Conservation (phyloP, 1,140 invertebrate species). For the Drosophila sechellia region DNA sequence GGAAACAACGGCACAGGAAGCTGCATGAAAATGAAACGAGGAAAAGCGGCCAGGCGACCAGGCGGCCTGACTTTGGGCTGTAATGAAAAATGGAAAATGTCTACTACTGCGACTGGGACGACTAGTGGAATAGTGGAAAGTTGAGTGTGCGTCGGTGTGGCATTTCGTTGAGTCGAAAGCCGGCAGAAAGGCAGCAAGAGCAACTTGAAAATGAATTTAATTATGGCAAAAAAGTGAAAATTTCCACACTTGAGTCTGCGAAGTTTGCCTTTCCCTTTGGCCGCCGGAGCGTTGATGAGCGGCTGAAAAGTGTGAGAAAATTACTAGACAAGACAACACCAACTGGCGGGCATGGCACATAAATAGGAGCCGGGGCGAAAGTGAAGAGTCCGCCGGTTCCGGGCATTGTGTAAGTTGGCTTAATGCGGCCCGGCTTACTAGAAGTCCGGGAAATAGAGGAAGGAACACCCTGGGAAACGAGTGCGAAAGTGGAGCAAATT, state of each 20-base stretch:
- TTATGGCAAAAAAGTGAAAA: slow-evolving; percentile 82
- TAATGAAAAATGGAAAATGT: slow-evolving; percentile 82
- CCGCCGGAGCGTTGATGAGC: slow-evolving; percentile 66
- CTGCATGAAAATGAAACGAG: slow-evolving; percentile 80
- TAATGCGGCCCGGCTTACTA: slow-evolving; percentile 44
- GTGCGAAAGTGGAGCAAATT: slow-evolving; percentile 35
- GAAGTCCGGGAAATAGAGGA: slow-evolving; percentile 3
- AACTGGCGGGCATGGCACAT: slow-evolving; percentile 45
- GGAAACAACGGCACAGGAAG: slow-evolving; percentile 80
- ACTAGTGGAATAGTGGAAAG: slow-evolving; percentile 58
- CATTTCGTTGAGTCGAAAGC: slow-evolving; percentile 43
- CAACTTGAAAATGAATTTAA: slow-evolving; percentile 83
- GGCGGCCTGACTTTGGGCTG: slow-evolving; percentile 48
- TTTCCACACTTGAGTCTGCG: slow-evolving; percentile 78
- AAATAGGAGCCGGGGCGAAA: slow-evolving; percentile 64
- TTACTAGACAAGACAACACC: slow-evolving; percentile 74
- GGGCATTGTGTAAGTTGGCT: slow-evolving; percentile 44
- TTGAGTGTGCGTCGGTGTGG: slow-evolving; percentile 34
- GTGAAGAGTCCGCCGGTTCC: slow-evolving; percentile 44
- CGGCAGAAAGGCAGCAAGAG: slow-evolving; percentile 41
- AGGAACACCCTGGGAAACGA: slow-evolving; percentile 22
- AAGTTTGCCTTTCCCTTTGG: slow-evolving; percentile 64
- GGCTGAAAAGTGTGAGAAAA: slow-evolving; percentile 68
- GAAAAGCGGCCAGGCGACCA: slow-evolving; percentile 9
- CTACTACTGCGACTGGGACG: slow-evolving; percentile 43